These are phyloP conservation scores for Cossypha niveicapilla DNA, from an alignment of 2,797 vertebrate species.

Conservation along the genomic window DNA sequence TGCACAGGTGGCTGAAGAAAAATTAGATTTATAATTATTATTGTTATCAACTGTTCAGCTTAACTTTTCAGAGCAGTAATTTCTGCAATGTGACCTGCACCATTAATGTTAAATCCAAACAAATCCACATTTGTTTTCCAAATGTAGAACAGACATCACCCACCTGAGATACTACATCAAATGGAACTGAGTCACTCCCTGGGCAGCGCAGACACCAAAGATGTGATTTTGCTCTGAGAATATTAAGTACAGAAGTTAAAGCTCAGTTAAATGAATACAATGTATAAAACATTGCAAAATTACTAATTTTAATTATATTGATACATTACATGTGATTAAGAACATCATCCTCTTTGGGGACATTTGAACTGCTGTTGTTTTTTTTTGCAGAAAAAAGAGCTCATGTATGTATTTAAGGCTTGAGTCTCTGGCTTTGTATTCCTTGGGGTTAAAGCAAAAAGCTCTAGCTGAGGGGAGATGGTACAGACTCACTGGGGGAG, in stretches of 20 bases:
- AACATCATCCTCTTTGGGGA: neutral
- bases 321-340: neutral
- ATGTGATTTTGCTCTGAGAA: neutral
- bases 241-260: neutral
- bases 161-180: neutral
- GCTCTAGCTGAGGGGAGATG: neutral
- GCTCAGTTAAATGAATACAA: neutral
- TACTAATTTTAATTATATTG: neutral
- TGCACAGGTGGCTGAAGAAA: constrained; percentile 9
- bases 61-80: constrained; percentile 1
- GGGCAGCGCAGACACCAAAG: neutral
- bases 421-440: neutral
- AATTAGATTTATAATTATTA: neutral
- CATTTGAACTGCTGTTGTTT: neutral
- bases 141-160: neutral
- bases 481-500: neutral
- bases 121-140: neutral
- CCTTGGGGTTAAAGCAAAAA: neutral
- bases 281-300: neutral
- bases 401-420: neutral
- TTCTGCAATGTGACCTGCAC: neutral
- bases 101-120: neutral
- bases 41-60: neutral
- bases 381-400: neutral
- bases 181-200: neutral